Conservation (phyloP, 2,797 vertebrate genomes). For the Pipistrellus pipistrellus region DNA sequence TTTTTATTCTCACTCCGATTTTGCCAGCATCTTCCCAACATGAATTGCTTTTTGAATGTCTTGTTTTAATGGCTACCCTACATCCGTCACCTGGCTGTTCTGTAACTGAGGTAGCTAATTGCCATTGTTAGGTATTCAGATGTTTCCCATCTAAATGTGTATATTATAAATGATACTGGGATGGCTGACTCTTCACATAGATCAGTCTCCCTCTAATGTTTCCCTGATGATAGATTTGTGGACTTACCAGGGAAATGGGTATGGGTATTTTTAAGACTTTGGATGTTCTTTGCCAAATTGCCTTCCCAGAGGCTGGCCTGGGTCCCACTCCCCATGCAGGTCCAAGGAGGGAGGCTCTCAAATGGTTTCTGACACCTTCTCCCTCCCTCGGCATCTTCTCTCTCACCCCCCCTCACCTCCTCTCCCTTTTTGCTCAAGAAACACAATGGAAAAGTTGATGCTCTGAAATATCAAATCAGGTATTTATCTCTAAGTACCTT, state of each 20-base stretch:
- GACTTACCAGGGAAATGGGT: background rate
- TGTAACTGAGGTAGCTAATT: background rate
- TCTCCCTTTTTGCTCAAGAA: conserved; percentile 44
- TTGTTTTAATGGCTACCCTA: background rate
- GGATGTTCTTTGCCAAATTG: background rate
- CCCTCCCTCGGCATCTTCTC: background rate
- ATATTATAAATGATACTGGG: background rate
- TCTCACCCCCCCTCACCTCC: background rate
- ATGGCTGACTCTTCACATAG: background rate
- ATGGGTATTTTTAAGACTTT: conserved; percentile 12
- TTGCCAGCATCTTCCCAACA: background rate
- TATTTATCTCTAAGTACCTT: conserved; percentile 89
- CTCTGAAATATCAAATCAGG: conserved; percentile 86
- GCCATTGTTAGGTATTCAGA: background rate
- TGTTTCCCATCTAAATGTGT: background rate
- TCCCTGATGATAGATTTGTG: background rate
- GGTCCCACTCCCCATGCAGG: background rate
- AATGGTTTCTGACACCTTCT: background rate
- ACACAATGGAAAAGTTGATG: conserved; percentile 80
- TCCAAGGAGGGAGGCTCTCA: background rate
- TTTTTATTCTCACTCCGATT: background rate
- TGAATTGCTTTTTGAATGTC: background rate
- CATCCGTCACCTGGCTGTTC: background rate
- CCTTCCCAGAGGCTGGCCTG: background rate
- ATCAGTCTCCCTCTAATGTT: background rate